phyloP scores from a whole-genome alignment of 2,888 invertebrate species.

The Diachrysia chrysitis region DNA sequence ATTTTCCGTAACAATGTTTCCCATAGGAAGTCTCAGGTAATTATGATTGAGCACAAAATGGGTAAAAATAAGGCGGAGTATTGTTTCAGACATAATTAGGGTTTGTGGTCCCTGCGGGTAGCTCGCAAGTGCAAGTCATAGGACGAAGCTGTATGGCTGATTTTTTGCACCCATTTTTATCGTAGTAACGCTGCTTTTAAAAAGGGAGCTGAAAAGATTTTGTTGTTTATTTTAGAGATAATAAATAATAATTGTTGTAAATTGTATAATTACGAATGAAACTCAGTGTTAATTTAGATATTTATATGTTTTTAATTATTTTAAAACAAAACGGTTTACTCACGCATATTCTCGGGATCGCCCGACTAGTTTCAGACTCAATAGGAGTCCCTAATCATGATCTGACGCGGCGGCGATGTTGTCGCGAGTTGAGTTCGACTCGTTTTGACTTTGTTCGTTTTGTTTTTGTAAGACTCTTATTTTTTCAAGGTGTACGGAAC shows the following conservation, averaged over 20 bases:
- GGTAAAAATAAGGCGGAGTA: slow-evolving; percentile 86
- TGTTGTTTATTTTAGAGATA: neutral
- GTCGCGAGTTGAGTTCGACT: no score
- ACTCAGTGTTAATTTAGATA: neutral
- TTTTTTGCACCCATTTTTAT: slow-evolving; percentile 6
- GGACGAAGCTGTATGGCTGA: slow-evolving; percentile 17
- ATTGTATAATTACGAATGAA: neutral
- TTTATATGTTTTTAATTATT: no score
- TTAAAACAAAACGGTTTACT: no score
- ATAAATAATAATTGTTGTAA: neutral
- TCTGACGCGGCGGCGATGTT: no score
- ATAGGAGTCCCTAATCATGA: no score
- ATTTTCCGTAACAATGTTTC: slow-evolving; percentile 81
- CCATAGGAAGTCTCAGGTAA: slow-evolving; percentile 80
- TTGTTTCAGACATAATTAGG: slow-evolving; percentile 88
- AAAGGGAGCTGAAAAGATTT: neutral
- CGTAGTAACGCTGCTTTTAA: neutral
- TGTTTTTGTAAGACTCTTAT: no score
- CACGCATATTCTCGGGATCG: no score
- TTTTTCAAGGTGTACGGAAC: no score
- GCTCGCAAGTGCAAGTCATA: slow-evolving; percentile 79
- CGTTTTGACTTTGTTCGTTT: no score
- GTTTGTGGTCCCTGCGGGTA: slow-evolving; percentile 85
- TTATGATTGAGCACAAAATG: slow-evolving; percentile 89
- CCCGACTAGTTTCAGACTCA: no score